Conservation (phyloP, 1,140 invertebrate genomes). For the Drosophila asahinai region DNA sequence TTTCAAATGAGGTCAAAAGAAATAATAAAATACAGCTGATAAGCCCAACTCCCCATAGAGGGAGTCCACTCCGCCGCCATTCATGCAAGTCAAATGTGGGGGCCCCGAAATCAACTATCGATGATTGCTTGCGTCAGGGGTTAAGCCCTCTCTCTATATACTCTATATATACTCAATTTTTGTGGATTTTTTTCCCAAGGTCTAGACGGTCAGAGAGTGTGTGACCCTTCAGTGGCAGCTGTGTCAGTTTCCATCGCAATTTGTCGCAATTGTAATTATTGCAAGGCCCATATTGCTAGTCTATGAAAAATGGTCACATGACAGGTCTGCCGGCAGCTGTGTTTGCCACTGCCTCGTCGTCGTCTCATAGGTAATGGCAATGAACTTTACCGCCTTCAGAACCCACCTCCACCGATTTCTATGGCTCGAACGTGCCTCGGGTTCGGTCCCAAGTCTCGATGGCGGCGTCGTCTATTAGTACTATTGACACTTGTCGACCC, state of each 20-base stretch:
- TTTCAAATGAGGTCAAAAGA: constrained; percentile 81
- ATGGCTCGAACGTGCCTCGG: constrained; percentile 39
- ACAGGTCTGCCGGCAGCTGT: constrained; percentile 71
- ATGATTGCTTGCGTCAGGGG: constrained; percentile 42
- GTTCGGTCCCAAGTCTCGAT: constrained; percentile 48
- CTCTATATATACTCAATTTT: constrained; percentile 1
- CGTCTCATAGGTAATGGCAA: constrained; percentile 62
- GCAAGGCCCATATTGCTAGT: constrained; percentile 1
- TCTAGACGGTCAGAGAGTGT: constrained; percentile 40
- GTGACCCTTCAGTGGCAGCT: constrained; percentile 51
- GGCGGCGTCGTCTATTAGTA: constrained; percentile 71
- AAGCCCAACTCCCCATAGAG: constrained; percentile 38
- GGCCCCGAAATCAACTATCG: constrained; percentile 34
- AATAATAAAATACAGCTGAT: constrained; percentile 62
- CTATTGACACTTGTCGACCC: constrained; percentile 82
- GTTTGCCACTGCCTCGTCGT: constrained; percentile 48
- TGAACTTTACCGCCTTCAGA: constrained; percentile 77
- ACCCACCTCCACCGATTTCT: constrained; percentile 29
- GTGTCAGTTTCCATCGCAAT: constrained; percentile 21
- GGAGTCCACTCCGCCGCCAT: constrained; percentile 2
- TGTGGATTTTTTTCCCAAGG: constrained; percentile 17
- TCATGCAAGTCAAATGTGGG: constrained; percentile 49
- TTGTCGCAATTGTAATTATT: constrained; percentile 26
- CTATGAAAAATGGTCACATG: constrained; percentile 77
- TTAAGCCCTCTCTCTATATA: constrained; percentile 10